Base-by-base conservation (phyloP, 2,888 invertebrate genomes). In the Chironomus tentans region DNA sequence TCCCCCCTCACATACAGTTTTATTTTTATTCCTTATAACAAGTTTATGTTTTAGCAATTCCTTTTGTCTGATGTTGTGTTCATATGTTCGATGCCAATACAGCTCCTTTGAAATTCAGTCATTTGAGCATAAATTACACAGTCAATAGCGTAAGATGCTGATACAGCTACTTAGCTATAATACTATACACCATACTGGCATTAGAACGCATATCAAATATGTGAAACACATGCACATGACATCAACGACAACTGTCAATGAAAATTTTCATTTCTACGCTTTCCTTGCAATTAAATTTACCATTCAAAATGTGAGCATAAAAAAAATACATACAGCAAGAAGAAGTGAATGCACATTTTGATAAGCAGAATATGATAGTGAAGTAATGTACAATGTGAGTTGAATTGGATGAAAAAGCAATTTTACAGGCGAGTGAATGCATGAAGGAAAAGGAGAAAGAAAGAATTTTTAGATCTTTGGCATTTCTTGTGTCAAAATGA, bases 101-200 rank as follows among this genome's bases (percentile, higher is more conserved):
- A 48, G 18, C 46, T 46, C 56, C 56, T 71, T 47, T 65, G 65
- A 65, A 65, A 28, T 56, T 71, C 56, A 46, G 47, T 68, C 68
- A 68, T 38, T 56, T 68, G 68, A 68, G 50, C 46, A 71, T 71
- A 71, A 71, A 61, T 71, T 71, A 71, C 61, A 61, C 21, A 65
- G 65, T 65, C 22, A 24, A 65, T 21, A 65, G 65, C 21, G 65
- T 24, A 22, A 65, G 15, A 56, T 56, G 56, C 56, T 65, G 65
- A 3, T 24, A 12, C 24, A 21, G 65, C 65, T 24, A 65, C 24
- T 21, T 18, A 21, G 24, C 21, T 65, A 12, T 56, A 18, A 28
- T 28, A 28, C 50, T 65, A 24, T 24, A 21, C 13, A 24, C 21
- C 38, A 38, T 38, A 38, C 38, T 38, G 38, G 38, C 38, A 38